Percentiles rank a stretch among this genome's conserved stretches.
Evolutionary conservation across 2,113 vertebrate genomes (phyloP).

Genomic region (Emydura subglobosa): DNA sequence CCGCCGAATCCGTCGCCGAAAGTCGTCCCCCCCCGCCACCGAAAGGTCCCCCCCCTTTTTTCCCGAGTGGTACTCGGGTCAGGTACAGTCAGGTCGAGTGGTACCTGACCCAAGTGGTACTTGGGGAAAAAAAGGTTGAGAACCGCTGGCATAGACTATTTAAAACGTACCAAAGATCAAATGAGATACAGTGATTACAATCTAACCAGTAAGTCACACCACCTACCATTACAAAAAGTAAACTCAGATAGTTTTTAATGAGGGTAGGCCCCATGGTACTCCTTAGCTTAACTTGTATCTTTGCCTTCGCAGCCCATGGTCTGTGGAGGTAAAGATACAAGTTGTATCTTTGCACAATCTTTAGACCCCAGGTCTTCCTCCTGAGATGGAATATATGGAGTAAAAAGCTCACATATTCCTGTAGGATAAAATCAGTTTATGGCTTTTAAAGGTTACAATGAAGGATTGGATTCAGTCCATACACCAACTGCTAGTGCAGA

Average conservation of each 20-base stretch:
- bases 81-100: too few species aligned
- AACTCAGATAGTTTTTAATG: neutral
- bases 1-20: too few species aligned
- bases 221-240: neutral
- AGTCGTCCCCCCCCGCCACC: too few species aligned
- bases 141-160: neutral
- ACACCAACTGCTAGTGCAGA: neutral
- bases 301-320: too few species aligned
- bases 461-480: neutral
- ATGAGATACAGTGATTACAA: neutral
- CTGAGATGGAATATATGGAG: fast-evolving
- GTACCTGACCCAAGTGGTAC: too few species aligned
- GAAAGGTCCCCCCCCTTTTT: too few species aligned
- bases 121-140: too few species aligned
- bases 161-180: neutral
- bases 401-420: fast-evolving
- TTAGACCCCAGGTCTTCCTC: neutral
- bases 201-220: neutral
- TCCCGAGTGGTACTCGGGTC: too few species aligned
- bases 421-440: neutral
- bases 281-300: neutral
- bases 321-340: neutral
- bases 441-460: fast-evolving
- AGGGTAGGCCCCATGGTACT: neutral
- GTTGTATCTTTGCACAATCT: neutral